Conservation (phyloP, 2,888 invertebrate genomes). For the Melanostoma mellinum region DNA sequence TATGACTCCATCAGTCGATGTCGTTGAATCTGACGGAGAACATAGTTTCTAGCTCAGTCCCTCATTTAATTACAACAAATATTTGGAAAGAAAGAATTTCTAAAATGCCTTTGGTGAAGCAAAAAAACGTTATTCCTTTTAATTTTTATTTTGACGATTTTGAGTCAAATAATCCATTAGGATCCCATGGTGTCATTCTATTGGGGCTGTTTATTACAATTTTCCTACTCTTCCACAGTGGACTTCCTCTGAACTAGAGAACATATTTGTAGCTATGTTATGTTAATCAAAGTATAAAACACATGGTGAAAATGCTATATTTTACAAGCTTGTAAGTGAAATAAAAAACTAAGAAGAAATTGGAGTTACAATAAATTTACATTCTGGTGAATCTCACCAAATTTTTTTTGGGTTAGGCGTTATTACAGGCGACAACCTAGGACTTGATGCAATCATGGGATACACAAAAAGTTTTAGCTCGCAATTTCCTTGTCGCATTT, state of each 20-base stretch:
- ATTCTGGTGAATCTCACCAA: constrained; percentile 5
- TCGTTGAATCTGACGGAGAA: too few species aligned
- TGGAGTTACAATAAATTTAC: background rate
- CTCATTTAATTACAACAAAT: background rate
- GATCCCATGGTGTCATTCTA: constrained; percentile 5
- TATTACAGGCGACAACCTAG: background rate
- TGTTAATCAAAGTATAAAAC: constrained; percentile 12
- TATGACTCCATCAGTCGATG: too few species aligned
- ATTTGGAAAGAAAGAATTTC: constrained; percentile 4
- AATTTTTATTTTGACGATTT: constrained; percentile 16
- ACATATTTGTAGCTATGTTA: constrained; percentile 16
- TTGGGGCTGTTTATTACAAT: constrained; percentile 18
- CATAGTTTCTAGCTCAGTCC: too few species aligned
- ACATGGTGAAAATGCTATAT: constrained; percentile 1
- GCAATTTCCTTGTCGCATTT: background rate
- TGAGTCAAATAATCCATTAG: constrained; percentile 11
- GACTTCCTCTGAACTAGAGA: background rate
- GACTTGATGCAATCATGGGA: background rate
- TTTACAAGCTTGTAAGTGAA: constrained; percentile 7
- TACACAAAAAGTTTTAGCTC: too few species aligned
- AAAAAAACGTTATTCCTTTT: background rate
- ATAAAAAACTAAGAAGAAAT: background rate
- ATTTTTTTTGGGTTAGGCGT: background rate
- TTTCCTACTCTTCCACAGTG: constrained; percentile 10
- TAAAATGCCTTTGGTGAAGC: background rate